phyloP scores from a whole-genome alignment of 2,113 vertebrate genomes.

The Macaca fascicularis region DNA sequence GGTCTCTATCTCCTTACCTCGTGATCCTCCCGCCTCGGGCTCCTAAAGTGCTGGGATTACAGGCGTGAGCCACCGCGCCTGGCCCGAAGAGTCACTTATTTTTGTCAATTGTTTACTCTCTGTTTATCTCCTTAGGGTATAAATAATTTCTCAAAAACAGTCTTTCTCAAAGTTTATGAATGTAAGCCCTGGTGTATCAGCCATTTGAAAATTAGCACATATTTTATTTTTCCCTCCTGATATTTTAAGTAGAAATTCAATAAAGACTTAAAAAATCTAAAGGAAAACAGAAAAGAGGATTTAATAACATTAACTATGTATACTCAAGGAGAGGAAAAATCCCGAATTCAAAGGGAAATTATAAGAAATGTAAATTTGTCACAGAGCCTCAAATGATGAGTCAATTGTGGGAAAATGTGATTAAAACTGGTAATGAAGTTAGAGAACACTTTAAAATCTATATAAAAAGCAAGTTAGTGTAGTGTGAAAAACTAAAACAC shows the following conservation, averaged over 20 bases:
- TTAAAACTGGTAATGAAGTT: slow-evolving; percentile 3
- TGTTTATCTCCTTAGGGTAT: neutral
- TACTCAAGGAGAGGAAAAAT: slow-evolving; percentile 41
- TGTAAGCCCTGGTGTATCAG: neutral
- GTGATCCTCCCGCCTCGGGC: no score
- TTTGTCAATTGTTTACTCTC: neutral
- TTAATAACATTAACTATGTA: slow-evolving; percentile 56
- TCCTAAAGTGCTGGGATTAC: no score
- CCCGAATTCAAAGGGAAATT: neutral
- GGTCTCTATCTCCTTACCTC: no score
- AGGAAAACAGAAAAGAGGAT: slow-evolving; percentile 55
- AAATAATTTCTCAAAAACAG: neutral
- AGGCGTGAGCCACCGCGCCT: no score
- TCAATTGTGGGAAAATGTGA: neutral
- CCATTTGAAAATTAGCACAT: slow-evolving; percentile 40
- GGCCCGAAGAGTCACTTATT: neutral
- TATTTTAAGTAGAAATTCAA: slow-evolving; percentile 61
- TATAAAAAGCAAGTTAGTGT: neutral
- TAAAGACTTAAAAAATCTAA: slow-evolving; percentile 58
- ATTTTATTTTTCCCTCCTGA: slow-evolving; percentile 45
- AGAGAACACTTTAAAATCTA: neutral
- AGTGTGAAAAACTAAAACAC: neutral
- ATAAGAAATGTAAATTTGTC: slow-evolving; percentile 22
- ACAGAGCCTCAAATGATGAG: slow-evolving; percentile 24
- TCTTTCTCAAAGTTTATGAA: slow-evolving; percentile 36